These are phyloP conservation scores for Orussus abietinus DNA, from an alignment of 1,140 invertebrate genomes.

Conservation along the genomic window DNA sequence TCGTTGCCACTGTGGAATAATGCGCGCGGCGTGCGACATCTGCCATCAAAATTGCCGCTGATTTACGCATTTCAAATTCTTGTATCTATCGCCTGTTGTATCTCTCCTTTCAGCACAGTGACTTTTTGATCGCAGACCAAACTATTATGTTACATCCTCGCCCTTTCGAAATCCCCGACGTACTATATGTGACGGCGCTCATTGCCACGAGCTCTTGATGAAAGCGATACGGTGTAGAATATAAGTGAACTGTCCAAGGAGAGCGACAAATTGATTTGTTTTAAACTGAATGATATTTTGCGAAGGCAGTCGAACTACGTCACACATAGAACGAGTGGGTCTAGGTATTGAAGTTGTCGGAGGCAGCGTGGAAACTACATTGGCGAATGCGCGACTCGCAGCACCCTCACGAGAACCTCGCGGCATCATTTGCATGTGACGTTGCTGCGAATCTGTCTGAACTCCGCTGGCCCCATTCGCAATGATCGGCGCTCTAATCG, in stretches of 20 bases:
- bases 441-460: constrained; percentile 27
- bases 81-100: not conserved
- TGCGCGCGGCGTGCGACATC: constrained; percentile 29
- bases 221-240: no score
- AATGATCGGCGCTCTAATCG: no score
- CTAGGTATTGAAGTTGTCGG: constrained; percentile 14
- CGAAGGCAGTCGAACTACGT: no score
- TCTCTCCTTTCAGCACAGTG: constrained; percentile 12
- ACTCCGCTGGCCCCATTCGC: constrained; percentile 28
- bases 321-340: constrained; percentile 17
- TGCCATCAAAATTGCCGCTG: constrained; percentile 16
- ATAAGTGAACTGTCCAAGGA: no score
- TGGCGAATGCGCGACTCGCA: constrained; percentile 30
- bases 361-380: constrained; percentile 17
- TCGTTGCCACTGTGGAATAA: constrained; percentile 28
- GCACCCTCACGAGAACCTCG: constrained; percentile 17
- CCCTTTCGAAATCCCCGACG: no score
- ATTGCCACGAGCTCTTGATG: no score
- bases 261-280: no score
- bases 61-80: constrained; percentile 7
- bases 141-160: constrained; percentile 7
- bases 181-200: no score
- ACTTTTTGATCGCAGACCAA: constrained; percentile 19
- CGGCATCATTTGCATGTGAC: constrained; percentile 5
- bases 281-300: no score